Evolutionary conservation across 1,140 invertebrate genomes (phyloP).

Genomic region (Drosophila albomicans): DNA sequence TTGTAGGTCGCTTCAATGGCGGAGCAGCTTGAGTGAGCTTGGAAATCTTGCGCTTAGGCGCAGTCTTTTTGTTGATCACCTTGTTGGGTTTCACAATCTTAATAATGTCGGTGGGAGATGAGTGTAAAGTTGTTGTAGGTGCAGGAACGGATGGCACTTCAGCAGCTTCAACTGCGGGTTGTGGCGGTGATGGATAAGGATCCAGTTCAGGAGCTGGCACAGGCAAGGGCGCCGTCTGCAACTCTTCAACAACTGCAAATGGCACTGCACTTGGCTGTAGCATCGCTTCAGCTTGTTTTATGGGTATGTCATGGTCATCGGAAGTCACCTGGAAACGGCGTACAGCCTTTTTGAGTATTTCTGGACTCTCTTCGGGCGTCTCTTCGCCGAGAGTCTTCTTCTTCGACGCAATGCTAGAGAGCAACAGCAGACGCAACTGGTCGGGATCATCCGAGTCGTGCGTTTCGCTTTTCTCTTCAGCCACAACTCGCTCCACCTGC

Average conservation of each 20-base stretch:
- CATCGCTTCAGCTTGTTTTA: not conserved
- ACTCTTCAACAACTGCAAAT: not conserved
- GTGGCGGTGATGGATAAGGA: not conserved
- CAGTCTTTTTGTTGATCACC: constrained; percentile 75
- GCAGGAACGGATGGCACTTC: not conserved
- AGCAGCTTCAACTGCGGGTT: not conserved
- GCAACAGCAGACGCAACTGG: constrained; percentile 52
- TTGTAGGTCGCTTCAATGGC: constrained; percentile 44
- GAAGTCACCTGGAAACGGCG: constrained; percentile 52
- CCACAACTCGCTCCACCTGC: not conserved
- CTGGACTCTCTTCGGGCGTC: constrained; percentile 32
- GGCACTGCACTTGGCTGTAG: not conserved
- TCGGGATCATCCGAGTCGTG: constrained; percentile 69
- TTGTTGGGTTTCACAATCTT: constrained; percentile 83
- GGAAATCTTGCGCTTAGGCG: constrained; percentile 57
- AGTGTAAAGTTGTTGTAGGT: not conserved
- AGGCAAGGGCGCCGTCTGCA: not conserved
- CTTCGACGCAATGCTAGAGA: constrained; percentile 60
- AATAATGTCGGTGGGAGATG: constrained; percentile 47
- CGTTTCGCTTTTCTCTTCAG: not conserved
- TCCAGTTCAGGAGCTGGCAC: not conserved
- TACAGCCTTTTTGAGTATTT: constrained; percentile 74
- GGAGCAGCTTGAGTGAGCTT: constrained; percentile 9
- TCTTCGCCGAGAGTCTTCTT: constrained; percentile 15
- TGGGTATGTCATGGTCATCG: not conserved